These are phyloP conservation scores for Bos taurus DNA, from an alignment of 2,113 vertebrate genomes.

Conservation along the genomic window DNA sequence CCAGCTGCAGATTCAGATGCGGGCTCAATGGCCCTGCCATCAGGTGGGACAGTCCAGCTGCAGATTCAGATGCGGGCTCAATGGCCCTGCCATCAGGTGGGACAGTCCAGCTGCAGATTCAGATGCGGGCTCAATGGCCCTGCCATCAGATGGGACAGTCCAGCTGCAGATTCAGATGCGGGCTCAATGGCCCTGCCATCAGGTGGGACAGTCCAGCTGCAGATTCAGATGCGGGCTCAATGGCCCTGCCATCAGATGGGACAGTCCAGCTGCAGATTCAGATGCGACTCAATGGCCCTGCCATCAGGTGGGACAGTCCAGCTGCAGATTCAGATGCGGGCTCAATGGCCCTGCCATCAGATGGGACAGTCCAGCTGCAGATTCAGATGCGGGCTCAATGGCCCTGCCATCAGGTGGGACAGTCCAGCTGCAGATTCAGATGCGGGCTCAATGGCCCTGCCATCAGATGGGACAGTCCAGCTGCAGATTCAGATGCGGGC, in stretches of 20 bases:
- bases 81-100: rapidly evolving
- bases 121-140: rapidly evolving
- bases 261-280: too few relatives aligned
- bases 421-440: too few relatives aligned
- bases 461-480: not conserved
- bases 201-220: not conserved
- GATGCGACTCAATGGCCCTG: rapidly evolving
- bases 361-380: not conserved
- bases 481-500: rapidly evolving
- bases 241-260: not conserved
- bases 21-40: rapidly evolving
- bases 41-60: not conserved
- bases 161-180: rapidly evolving
- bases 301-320: not conserved
- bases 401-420: not conserved
- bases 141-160: not conserved
- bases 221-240: rapidly evolving
- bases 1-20: rapidly evolving
- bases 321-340: rapidly evolving
- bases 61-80: rapidly evolving
- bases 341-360: rapidly evolving
- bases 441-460: rapidly evolving
- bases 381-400: rapidly evolving
- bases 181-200: rapidly evolving
- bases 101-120: not conserved